Evolutionary conservation across 2,888 invertebrate species (phyloP), one percentile per base, ranked within the genome.

Genomic region (Serripes groenlandicus): DNA sequence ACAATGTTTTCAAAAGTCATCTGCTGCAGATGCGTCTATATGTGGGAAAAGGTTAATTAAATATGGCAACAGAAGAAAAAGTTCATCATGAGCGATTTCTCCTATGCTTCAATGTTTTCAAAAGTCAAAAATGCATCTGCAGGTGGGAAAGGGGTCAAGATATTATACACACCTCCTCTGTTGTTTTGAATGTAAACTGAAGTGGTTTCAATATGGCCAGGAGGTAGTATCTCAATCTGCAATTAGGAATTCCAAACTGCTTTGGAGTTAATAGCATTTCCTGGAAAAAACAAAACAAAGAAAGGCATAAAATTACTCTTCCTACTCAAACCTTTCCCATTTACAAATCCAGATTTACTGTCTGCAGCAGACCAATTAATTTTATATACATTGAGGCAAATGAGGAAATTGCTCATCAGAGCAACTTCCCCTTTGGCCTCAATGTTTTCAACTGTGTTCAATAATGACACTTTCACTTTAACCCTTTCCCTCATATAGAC

Each of bases 161-260:
- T 23, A 21, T 58, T 11, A 9, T 35, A 30, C 28, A 23, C 77
- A 87, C 87, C 73, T 83, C 68, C 9, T 69, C 71, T 37, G 77
- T 60, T 30, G 70, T 23, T 23, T 62, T 21, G 69, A 80, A 84
- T 26, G 37, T 18, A 75, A 93, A 93, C 3, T 75, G 49, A n/a
- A 88, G 56, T 26, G 87, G 88, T 71, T 75, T 52, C 96, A 76
- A 78, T 82, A 92, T 97, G 0, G 98, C 99, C 83, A 98, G 95
- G 86, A 99, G 96, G 94, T 98, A 99, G 95, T 99, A 99, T 82
- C 99, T 96, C 78, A 97, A 95, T 86, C 99, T 96, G 34, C 97
- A 97, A 95, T 99, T 99, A 0, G 99, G 99, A 66, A 99, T 96
- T 3, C 97, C 97, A 92, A 99, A 96, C 92, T 97, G 96, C 0